Percentiles rank a stretch among this genome's conserved stretches.
Conservation (phyloP, 2,797 vertebrate species). For the Orientallactaga sibirica region DNA sequence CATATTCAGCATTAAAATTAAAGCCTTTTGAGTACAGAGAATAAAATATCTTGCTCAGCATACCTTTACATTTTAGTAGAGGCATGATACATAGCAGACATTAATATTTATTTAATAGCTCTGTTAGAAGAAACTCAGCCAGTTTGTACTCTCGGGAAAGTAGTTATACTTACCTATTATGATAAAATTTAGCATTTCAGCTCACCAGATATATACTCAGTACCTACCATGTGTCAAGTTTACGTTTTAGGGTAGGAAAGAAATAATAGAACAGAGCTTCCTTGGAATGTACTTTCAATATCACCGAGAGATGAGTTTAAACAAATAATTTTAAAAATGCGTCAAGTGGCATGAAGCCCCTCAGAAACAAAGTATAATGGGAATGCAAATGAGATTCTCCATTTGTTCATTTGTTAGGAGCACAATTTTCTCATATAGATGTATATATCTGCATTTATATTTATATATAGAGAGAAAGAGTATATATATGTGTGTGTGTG, state of each 20-base stretch:
- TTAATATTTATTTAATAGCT: constrained; percentile 4
- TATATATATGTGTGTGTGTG: too few species aligned
- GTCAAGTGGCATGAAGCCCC: not conserved
- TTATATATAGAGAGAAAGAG: too few species aligned
- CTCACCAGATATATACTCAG: not conserved
- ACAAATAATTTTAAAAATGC: not conserved
- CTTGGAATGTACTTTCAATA: not conserved
- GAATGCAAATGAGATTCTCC: not conserved
- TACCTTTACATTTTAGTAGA: not conserved
- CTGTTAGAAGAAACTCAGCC: not conserved
- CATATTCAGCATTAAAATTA: constrained; percentile 28
- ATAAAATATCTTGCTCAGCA: not conserved
- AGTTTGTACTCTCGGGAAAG: not conserved
- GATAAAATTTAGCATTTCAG: not conserved
- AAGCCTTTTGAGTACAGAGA: not conserved
- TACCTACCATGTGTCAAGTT: not conserved
- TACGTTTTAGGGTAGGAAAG: not conserved
- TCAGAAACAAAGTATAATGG: not conserved
- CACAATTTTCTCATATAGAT: not conserved
- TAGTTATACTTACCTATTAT: not conserved
- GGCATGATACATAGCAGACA: not conserved
- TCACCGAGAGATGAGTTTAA: not conserved
- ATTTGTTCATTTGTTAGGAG: not conserved
- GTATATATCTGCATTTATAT: too few species aligned
- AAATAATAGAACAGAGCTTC: not conserved